These are phyloP conservation scores for Alviniconcha strummeri DNA, from an alignment of 2,888 invertebrate species.

Conservation along the genomic window DNA sequence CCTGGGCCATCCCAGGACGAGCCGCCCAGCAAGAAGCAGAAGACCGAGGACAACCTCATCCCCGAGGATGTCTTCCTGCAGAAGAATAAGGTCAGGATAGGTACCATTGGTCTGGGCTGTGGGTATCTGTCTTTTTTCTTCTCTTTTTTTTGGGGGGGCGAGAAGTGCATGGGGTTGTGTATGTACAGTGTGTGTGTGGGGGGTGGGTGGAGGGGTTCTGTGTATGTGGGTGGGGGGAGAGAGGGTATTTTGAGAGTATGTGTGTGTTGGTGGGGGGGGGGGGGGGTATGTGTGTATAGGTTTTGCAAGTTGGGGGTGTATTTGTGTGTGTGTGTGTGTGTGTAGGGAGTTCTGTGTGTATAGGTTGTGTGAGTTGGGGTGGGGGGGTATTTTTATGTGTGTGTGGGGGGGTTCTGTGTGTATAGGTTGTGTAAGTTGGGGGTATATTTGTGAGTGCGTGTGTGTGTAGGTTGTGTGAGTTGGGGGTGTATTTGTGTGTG, in stretches of 20 bases:
- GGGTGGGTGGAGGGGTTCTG: not conserved
- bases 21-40: constrained; percentile 89
- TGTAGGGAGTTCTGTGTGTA: not conserved
- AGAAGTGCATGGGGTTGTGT: not conserved
- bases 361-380: not conserved
- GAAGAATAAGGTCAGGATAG: constrained; percentile 53
- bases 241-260: not conserved
- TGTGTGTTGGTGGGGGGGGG: not conserved
- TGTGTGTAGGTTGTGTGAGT: not conserved
- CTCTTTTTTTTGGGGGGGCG: not conserved
- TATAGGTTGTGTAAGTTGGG: not conserved
- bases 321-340: not conserved
- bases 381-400: not conserved
- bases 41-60: constrained; percentile 94
- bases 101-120: not conserved
- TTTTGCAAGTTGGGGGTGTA: not conserved
- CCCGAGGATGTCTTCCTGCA: constrained; percentile 87
- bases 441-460: not conserved
- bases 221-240: not conserved
- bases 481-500: not conserved
- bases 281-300: not conserved
- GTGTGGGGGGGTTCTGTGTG: not conserved
- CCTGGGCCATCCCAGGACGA: constrained; percentile 80
- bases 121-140: not conserved
- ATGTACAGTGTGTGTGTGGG: not conserved